Base-by-base conservation (phyloP, 2,888 invertebrate species). In the Anodontia alba region DNA sequence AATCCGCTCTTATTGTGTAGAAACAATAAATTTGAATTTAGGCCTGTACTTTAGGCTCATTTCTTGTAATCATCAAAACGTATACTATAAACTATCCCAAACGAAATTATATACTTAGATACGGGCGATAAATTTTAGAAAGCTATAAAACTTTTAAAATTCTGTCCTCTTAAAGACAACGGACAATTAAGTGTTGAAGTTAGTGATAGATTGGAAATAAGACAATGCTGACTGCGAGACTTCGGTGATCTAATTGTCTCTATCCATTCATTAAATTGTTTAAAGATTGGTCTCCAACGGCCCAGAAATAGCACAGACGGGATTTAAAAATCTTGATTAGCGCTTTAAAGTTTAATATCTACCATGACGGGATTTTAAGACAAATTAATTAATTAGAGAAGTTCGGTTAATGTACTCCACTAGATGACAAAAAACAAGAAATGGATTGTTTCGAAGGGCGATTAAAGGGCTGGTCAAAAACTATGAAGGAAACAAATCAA, bases 271-370 rank as follows among this genome's bases (percentile, higher is more conserved):
- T 54, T 54, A 54, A 26, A 12, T 46, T 7, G 10, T 12, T 46
- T 46, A 46, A 46, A 46, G 46, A 46, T 46, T 46, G 46, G 15
- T 46, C n/a, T 46, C 46, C 3, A 20, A 20, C 5, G 46, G 46
- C 10, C 46, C 46, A 46, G 17, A 17, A 46, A 46, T 46, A 46
- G n/a, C 26, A 12, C 54, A 54, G 54, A 54, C 54, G 23, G 54
- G 54, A 8, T 8, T 38, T 54, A 26, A 26, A 54, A 54, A n/a
- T 54, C 23, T 54, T 54, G 54, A 54, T 54, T 54, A 54, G 26
- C 23, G 54, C n/a, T 54, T 54, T 54, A 54, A 54, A 54, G 26
- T 54, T 54, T 54, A 54, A 54, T 54, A 54, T 54, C 54, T 54
- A 54, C 54, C 54, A 54, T 54, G 54, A 54, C 23, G 26, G n/a